A percentile compares a stretch with the other conserved stretches of the same genome.
Conservation (phyloP, 23 tunicate genomes). For the Halocynthia roretzi region DNA sequence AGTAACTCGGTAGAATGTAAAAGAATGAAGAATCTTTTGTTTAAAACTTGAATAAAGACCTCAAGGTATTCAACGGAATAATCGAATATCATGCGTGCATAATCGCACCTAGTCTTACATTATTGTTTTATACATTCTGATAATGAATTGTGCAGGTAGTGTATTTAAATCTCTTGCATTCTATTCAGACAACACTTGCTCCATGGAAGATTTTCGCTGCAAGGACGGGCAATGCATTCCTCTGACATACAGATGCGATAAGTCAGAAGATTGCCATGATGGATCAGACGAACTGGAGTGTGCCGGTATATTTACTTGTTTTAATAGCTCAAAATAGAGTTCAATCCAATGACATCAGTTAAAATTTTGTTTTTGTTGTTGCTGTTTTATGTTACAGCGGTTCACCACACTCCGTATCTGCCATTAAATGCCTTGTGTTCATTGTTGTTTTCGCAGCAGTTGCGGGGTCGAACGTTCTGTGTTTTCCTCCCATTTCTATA, state of each 20-base stretch:
- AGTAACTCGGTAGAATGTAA: too few species aligned
- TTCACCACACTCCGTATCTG: neutral
- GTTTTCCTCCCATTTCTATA: too few species aligned
- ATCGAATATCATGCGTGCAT: neutral
- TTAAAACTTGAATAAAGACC: neutral
- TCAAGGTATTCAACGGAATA: neutral
- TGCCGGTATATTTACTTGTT: neutral
- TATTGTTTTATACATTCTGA: neutral
- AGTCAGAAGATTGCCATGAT: constrained; percentile 61
- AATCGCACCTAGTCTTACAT: neutral
- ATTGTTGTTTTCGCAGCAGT: too few species aligned
- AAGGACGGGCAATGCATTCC: constrained; percentile 58
- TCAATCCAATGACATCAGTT: neutral
- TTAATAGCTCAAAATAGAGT: too few species aligned
- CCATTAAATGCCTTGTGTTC: too few species aligned
- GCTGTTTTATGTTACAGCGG: neutral
- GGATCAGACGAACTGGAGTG: constrained; percentile 63
- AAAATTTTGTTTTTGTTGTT: neutral
- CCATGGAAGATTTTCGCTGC: constrained; percentile 47
- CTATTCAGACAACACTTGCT: constrained; percentile 41
- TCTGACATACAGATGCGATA: constrained; percentile 62
- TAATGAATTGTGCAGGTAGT: too few species aligned
- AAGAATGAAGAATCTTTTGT: neutral
- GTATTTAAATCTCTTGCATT: neutral
- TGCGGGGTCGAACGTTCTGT: too few species aligned